Evolutionary conservation across 1,140 invertebrate genomes (phyloP).

Genomic region (Drosophila sp.): DNA sequence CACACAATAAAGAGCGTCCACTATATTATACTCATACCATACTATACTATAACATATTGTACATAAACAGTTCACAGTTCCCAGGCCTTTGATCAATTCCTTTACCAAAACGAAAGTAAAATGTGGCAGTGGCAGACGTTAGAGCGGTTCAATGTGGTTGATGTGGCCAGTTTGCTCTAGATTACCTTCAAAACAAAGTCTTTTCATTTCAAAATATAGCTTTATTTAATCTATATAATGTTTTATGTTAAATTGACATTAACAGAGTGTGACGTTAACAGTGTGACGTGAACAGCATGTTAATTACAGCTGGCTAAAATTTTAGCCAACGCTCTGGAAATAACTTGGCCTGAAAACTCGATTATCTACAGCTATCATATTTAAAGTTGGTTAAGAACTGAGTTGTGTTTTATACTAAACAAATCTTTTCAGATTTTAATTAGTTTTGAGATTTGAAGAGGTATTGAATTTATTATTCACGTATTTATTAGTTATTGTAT

Average conservation of each 20-base stretch:
- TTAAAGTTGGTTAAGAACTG: no score
- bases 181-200: not conserved
- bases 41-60: slow-evolving; percentile 3
- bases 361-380: no score
- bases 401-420: no score
- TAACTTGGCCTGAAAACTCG: no score
- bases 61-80: slow-evolving; percentile 29
- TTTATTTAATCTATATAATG: not conserved
- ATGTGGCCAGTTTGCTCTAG: not conserved
- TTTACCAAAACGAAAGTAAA: not conserved
- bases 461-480: no score
- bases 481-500: no score
- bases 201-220: not conserved
- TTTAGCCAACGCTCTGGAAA: no score
- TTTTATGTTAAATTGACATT: not conserved
- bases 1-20: slow-evolving; percentile 22
- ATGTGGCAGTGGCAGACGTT: not conserved
- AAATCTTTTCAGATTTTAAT: no score
- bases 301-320: not conserved
- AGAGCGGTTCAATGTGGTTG: slow-evolving; percentile 1
- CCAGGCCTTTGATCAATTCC: slow-evolving; percentile 64
- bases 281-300: not conserved
- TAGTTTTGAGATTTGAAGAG: no score
- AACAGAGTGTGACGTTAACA: not conserved
- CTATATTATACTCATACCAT: slow-evolving; percentile 15